Percentiles rank a stretch among this genome's conserved stretches.
Conservation (phyloP, 2,797 vertebrate genomes). For the Thalassophryne amazonica region DNA sequence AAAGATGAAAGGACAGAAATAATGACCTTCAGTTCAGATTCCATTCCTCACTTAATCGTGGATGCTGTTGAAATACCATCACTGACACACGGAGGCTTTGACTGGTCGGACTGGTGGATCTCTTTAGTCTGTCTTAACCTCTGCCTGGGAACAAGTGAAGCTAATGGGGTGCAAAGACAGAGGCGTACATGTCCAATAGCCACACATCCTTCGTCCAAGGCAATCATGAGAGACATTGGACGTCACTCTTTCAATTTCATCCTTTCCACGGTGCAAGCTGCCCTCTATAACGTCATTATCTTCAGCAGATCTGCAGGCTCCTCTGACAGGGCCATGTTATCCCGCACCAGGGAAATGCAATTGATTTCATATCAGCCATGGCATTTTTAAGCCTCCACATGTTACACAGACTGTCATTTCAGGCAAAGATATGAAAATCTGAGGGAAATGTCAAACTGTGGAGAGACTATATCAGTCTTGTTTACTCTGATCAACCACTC, state of each 20-base stretch:
- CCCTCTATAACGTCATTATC: constrained; percentile 81
- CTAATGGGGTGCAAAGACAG: constrained; percentile 79
- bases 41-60: constrained; percentile 13
- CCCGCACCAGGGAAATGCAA: constrained; percentile 81
- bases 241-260: constrained; percentile 80
- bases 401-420: constrained; percentile 79
- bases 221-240: constrained; percentile 80
- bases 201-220: constrained; percentile 66
- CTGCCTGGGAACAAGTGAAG: constrained; percentile 76
- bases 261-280: constrained; percentile 62
- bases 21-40: constrained; percentile 19
- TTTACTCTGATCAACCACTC: constrained; percentile 72
- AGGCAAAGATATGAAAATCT: constrained; percentile 78
- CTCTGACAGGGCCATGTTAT: constrained; percentile 81
- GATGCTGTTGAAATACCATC: constrained; percentile 63
- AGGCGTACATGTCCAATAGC: constrained; percentile 63
- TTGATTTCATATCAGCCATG: constrained; percentile 84
- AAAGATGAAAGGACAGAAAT: constrained; percentile 27
- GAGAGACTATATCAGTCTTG: constrained; percentile 69
- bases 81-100: constrained; percentile 61
- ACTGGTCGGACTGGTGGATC: constrained; percentile 68
- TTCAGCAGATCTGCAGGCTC: constrained; percentile 74
- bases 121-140: constrained; percentile 78
- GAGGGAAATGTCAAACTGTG: constrained; percentile 79
- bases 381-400: constrained; percentile 79